phyloP scores from a whole-genome alignment of 37 sponge, comb jelly and placozoan genomes.

The Cladorhizidae sp. region DNA sequence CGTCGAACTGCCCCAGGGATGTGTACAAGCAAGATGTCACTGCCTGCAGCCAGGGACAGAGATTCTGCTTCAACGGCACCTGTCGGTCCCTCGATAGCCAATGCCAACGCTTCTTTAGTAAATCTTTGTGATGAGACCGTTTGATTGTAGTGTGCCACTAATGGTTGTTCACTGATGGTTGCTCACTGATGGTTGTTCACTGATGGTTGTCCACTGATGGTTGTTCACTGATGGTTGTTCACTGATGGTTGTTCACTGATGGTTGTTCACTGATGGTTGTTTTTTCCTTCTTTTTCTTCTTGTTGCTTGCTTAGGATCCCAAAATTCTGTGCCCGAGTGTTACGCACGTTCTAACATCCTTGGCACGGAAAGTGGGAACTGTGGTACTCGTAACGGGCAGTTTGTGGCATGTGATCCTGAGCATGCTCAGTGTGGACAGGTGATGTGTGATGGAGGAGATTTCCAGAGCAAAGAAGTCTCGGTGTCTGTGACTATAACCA shows the following conservation, averaged over 20 bases:
- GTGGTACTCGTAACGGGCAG: constrained; percentile 16
- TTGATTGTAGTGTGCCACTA: too few species aligned
- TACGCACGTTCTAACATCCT: constrained; percentile 19
- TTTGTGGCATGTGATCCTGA: constrained; percentile 52
- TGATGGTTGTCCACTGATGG: too few species aligned
- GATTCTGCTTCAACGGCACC: constrained; percentile 61
- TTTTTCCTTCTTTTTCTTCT: neutral
- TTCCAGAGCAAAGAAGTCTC: neutral
- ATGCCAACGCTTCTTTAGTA: constrained; percentile 42
- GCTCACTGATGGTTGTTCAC: too few species aligned
- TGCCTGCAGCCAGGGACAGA: constrained; percentile 38
- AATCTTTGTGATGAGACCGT: too few species aligned
- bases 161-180: too few species aligned
- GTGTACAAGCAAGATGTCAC: constrained; percentile 41
- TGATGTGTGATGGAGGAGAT: constrained; percentile 32
- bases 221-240: too few species aligned
- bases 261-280: too few species aligned
- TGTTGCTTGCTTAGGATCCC: neutral
- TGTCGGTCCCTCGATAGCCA: constrained; percentile 38
- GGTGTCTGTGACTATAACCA: neutral
- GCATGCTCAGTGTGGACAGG: constrained; percentile 54
- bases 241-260: too few species aligned
- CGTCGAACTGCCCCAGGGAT: constrained; percentile 68
- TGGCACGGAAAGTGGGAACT: constrained; percentile 54
- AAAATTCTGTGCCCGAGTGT: neutral